These are phyloP conservation scores for Drosophila quinaria DNA, from an alignment of 2,888 invertebrate genomes.

Conservation along the genomic window DNA sequence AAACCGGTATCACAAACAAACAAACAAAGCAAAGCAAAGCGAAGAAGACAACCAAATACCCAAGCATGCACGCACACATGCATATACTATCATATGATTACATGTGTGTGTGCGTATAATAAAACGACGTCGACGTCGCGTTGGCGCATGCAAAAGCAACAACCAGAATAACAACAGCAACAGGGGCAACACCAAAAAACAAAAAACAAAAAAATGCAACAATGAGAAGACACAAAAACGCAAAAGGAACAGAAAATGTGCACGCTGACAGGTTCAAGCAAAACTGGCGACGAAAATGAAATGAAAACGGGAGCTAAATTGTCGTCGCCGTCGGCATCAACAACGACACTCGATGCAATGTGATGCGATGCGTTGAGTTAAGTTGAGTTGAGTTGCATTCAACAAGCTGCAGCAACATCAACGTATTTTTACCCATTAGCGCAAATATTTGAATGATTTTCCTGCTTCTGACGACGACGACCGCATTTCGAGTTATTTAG, in stretches of 20 bases:
- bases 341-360: slow-evolving; percentile 23
- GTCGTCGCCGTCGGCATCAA: slow-evolving; percentile 33
- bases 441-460: slow-evolving; percentile 68
- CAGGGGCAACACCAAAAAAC: slow-evolving; percentile 27
- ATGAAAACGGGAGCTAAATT: slow-evolving; percentile 61
- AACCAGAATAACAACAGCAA: slow-evolving; percentile 25
- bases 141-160: slow-evolving; percentile 22
- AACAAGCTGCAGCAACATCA: slow-evolving; percentile 58
- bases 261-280: slow-evolving; percentile 64
- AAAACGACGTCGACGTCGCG: slow-evolving; percentile 27
- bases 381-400: slow-evolving; percentile 52
- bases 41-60: slow-evolving; percentile 58
- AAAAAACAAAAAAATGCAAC: slow-evolving; percentile 49
- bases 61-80: slow-evolving; percentile 26
- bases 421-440: slow-evolving; percentile 70
- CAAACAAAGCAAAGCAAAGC: slow-evolving; percentile 44
- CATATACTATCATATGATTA: not conserved
- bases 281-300: slow-evolving; percentile 57
- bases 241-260: slow-evolving; percentile 60
- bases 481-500: slow-evolving; percentile 60
- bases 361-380: not conserved
- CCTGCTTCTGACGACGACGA: slow-evolving; percentile 44
- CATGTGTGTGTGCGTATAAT: slow-evolving; percentile 36
- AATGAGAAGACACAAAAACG: slow-evolving; percentile 53
- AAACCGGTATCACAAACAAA: slow-evolving; percentile 75